Evolutionary conservation across 2,113 vertebrate species (phyloP), one percentile per base, ranked within the genome.

Genomic region (Galemys pyrenaicus): DNA sequence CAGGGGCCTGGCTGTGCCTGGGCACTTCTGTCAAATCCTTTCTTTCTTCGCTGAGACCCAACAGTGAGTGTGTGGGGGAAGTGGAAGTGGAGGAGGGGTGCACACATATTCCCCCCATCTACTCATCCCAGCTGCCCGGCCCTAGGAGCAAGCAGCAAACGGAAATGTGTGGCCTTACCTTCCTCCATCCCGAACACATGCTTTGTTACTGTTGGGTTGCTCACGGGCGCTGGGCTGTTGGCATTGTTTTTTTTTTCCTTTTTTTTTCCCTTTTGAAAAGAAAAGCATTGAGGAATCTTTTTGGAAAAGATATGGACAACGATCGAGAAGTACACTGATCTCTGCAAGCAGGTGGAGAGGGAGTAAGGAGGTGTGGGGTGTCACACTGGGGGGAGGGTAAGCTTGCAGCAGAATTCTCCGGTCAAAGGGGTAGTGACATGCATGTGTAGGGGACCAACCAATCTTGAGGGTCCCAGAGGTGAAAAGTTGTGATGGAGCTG

Each of bases 221-320:
- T 97, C 97, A 88, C 96, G 96, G 94, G 44, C 95, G 97, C 96
- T 97, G 96, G 97, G 96, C 84, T 96, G 97, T 97, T 97, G 97
- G 92, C 95, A 97, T 97, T 97, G 96, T 97, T 97, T 97, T 97
- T 97, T 97, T 97, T 97, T 97, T 97, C 96, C 97, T 96, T 97
- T 97, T 97, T 97, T 97, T 97, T 97, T 97, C 90, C 97, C 97
- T 97, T 97, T 92, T 97, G 96, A 80, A 97, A 97, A 97, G 96
- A 97, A 97, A 96, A 97, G 97, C 96, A 97, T 97, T 97, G 97
- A 97, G 96, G 96, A 96, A 96, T 94, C 97, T 97, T 94, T 97
- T 95, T 94, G 92, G 94, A 95, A 88, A 93, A 96, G 95, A 92
- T 94, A 92, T 35, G 96, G 96, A 96, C 92, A 97, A 92, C 2